Base-by-base conservation (phyloP, 2,797 vertebrate genomes). In the Urocyon cinereoargenteus region DNA sequence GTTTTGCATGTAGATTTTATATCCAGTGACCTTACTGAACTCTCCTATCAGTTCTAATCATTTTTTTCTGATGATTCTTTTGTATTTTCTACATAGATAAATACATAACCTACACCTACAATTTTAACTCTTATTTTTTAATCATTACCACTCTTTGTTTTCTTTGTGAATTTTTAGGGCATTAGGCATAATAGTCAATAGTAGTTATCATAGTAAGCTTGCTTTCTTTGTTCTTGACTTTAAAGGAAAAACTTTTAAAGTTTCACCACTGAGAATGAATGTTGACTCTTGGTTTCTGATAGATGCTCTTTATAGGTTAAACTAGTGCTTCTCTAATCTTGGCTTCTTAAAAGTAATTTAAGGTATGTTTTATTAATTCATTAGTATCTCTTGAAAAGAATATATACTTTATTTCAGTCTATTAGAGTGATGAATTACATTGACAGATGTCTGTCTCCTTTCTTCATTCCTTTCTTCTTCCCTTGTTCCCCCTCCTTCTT, bases 1-100 rank as follows among this genome's bases (percentile, higher is more conserved):
- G 77, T 92, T 89, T 72, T 89, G 22, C 21, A 22, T 40, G 3
- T 22, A 83, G 55, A 73, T 82, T 96, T 94, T 93, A 59, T 73
- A 90, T 86, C 18, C 77, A 92, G 26, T 1, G 73, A 21, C 28
- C 16, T 59, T 81, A 12, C 6, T 77, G n/a, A 82, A 68, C 22
- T 45, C 13, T 88, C 26, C 36, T 90, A 16, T 34, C 84, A 51
- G 19, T 62, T 64, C 49, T 82, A 57, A 22, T 90, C 18, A 16
- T 91, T 79, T 90, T 93, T 75, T 82, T 28, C n/a, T 81, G 36
- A 57, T 86, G 53, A 40, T 40, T 83, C 6, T 70, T 13, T 82
- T 90, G 5, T 59, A n/a, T 90, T 86, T 92, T 22, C 53, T 59
- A 26, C 34, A n/a, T 57, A 49, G 55, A 31, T 53, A 84, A 78